These are phyloP conservation scores for Lasioglossum lativentre DNA, from an alignment of 2,888 invertebrate species.

Conservation along the genomic window DNA sequence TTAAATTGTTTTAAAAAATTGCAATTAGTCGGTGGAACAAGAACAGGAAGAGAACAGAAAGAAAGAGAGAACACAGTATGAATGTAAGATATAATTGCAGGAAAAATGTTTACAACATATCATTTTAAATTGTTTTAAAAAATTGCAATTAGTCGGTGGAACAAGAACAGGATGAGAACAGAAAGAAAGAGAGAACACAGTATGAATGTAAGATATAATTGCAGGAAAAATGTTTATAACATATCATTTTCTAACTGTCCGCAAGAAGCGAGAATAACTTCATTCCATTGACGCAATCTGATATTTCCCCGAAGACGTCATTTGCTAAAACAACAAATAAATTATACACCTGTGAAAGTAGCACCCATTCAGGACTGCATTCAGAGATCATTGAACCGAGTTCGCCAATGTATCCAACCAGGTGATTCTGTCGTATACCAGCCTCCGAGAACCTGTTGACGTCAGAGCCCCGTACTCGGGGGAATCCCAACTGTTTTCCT, in stretches of 20 bases:
- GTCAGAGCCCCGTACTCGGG: conserved; percentile 24
- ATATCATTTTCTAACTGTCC: not conserved
- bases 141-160: no score
- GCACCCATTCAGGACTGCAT: not conserved
- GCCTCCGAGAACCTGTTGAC: conserved; percentile 25
- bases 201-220: not conserved
- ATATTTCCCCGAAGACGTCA: not conserved
- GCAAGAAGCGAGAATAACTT: not conserved
- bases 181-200: no score
- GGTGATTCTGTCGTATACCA: conserved; percentile 19
- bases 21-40: no score
- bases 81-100: not conserved
- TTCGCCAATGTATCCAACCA: conserved; percentile 28
- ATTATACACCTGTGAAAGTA: conserved; percentile 14
- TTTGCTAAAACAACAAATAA: not conserved
- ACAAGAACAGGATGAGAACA: no score
- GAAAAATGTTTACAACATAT: not conserved
- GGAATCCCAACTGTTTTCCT: conserved; percentile 43
- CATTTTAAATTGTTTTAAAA: no score
- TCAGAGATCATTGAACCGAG: conserved; percentile 22
- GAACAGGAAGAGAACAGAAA: no score
- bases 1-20: no score
- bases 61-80: no score
- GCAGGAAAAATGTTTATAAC: not conserved
- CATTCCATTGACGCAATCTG: not conserved